A percentile compares a stretch with the other conserved stretches of the same genome.
Evolutionary conservation across 1,140 invertebrate genomes (phyloP).

Genomic region (Drosophila setifemur): DNA sequence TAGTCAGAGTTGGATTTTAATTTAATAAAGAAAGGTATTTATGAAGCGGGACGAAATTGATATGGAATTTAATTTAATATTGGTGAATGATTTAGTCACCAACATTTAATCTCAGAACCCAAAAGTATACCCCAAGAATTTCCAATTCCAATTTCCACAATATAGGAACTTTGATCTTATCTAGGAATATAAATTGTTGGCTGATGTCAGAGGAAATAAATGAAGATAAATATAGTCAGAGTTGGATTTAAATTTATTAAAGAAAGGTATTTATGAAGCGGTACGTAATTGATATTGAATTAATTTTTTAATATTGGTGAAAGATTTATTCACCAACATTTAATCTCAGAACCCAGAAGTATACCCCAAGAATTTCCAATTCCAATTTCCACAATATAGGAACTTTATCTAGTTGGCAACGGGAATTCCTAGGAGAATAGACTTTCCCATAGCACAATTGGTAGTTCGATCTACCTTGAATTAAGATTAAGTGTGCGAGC

Average conservation of each 20-base stretch:
- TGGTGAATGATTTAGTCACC: no score
- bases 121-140: background rate
- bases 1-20: no score
- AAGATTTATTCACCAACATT: no score
- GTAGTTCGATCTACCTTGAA: background rate
- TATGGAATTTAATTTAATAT: background rate
- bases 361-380: background rate
- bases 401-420: background rate
- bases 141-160: background rate
- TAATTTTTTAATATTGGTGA: no score
- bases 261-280: no score
- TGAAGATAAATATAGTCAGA: constrained; percentile 6
- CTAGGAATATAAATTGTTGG: background rate
- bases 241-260: no score
- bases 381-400: background rate
- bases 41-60: no score
- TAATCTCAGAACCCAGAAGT: background rate
- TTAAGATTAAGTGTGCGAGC: constrained; percentile 1
- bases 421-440: no score
- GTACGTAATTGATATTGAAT: no score
- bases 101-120: background rate
- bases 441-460: background rate
- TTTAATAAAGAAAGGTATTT: no score
- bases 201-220: background rate
- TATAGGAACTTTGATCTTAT: background rate